Percentiles rank a stretch among this genome's conserved stretches.
Conservation (phyloP, 2,113 vertebrate species). For the Oplegnathus fasciatus region DNA sequence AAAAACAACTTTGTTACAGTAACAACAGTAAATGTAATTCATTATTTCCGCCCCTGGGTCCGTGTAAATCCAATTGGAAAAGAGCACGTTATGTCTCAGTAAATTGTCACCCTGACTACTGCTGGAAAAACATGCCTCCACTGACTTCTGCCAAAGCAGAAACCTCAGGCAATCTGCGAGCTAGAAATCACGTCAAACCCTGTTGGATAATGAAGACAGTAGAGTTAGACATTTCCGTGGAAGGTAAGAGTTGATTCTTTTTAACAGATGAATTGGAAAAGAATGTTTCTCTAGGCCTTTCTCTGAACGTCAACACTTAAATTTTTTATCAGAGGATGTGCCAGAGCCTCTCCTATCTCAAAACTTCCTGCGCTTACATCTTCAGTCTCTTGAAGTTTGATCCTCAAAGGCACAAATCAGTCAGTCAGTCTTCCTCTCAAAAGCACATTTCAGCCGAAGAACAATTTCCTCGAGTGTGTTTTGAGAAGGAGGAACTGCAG, state of each 20-base stretch:
- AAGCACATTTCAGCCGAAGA: conserved; percentile 8
- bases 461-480: conserved; percentile 36
- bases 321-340: conserved; percentile 35
- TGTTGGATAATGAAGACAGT: conserved; percentile 8
- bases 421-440: conserved; percentile 34
- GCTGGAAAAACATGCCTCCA: not conserved
- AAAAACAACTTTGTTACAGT: no score
- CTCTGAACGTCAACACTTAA: not conserved
- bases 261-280: conserved; percentile 16
- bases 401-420: conserved; percentile 45
- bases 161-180: conserved; percentile 5
- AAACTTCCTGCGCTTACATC: conserved; percentile 45
- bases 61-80: conserved; percentile 25
- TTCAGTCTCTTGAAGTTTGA: conserved; percentile 33
- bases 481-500: not conserved
- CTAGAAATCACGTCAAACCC: not conserved
- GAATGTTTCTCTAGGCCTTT: conserved; percentile 13
- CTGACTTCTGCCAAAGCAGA: not conserved
- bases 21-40: no score
- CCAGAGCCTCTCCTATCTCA: conserved; percentile 17
- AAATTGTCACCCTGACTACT: not conserved
- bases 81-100: conserved; percentile 32
- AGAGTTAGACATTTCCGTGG: not conserved
- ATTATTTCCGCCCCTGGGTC: not conserved
- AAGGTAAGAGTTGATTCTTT: conserved; percentile 27